Evolutionary conservation across 2,113 vertebrate species (phyloP), one percentile per base, ranked within the genome.

Genomic region (Cinclus cinclus): DNA sequence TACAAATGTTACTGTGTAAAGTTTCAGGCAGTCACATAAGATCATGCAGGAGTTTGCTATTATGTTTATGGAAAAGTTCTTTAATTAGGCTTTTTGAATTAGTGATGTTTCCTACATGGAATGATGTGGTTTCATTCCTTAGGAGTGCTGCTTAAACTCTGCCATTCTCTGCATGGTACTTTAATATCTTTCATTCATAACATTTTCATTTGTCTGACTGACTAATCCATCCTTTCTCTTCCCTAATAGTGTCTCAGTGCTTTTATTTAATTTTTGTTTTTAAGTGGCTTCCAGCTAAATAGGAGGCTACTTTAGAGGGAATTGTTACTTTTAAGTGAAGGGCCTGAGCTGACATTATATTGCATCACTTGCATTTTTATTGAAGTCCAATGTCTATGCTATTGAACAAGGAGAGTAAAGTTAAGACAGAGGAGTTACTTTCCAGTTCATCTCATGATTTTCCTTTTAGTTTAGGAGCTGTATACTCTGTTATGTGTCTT

Each of bases 401-500:
- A 18, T 24, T 62, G 70, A 63, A 11, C 21, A 35, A 37, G 35
- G 30, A 27, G 19, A 52, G 64, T 64, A 50, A 65, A 30, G 25
- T 14, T 16, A 59, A 31, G 55, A 37, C 21, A 42, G n/a, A 49
- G 20, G 53, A 60, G 31, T n/a, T 93, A n/a, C 31, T 59, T 81
- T 81, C n/a, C 60, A 25, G 33, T 71, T 89, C 24, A 44, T 63
- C 20, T 55, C 39, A 7, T 59, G 8, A 13, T 25, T 24, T 67
- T 62, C 24, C 41, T 59, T n/a, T 37, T 28, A 25, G 23, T 31
- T 19, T 10, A 37, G 27, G 49, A 52, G 3, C 67, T 6, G 1
- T 52, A 7, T 1, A 4, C 33, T 56, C 42, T 21, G 4, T 63
- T 58, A 3, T 3, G 1, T 0, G 2, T 56, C 27, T 52, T 50